phyloP scores from a whole-genome alignment of 2,888 invertebrate species.

The Brenthis daphne region DNA sequence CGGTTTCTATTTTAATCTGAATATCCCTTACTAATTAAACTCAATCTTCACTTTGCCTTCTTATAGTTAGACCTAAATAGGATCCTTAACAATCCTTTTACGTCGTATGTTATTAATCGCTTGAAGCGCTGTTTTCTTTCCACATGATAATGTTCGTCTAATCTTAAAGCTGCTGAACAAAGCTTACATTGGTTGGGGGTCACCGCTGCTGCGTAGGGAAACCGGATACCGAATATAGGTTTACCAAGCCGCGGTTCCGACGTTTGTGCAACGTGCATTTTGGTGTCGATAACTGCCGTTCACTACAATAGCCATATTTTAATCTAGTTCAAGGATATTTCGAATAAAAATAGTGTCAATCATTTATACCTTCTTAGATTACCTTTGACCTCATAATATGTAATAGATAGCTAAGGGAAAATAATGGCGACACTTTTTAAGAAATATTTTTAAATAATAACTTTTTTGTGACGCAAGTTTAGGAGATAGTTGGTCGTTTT shows the following conservation, averaged over 20 bases:
- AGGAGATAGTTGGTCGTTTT: not conserved
- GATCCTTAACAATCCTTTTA: slow-evolving; percentile 1
- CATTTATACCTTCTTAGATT: not conserved
- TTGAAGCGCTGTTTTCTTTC: not conserved
- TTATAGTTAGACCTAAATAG: not conserved
- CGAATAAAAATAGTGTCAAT: not conserved
- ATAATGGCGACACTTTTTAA: not conserved
- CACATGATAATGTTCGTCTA: slow-evolving; percentile 12
- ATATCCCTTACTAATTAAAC: too few species aligned
- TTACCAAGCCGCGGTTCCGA: slow-evolving; percentile 67
- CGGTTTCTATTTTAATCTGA: too few species aligned
- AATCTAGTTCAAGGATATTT: slow-evolving; percentile 31
- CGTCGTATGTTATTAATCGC: not conserved
- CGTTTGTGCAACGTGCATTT: slow-evolving; percentile 60
- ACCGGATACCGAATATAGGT: slow-evolving; percentile 55
- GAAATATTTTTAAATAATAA: not conserved
- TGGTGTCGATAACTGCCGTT: slow-evolving; percentile 49
- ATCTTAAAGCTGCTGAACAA: slow-evolving; percentile 26
- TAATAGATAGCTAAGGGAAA: too few species aligned
- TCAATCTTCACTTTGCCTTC: too few species aligned
- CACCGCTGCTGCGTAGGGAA: slow-evolving; percentile 63
- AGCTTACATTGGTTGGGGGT: slow-evolving; percentile 51
- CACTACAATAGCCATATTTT: slow-evolving; percentile 43
- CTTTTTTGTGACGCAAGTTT: not conserved
- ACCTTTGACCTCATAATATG: slow-evolving; percentile 9